Evolutionary conservation across 2,113 vertebrate genomes (phyloP), one percentile per base, ranked within the genome.

Genomic region (Pardalotus punctatus): DNA sequence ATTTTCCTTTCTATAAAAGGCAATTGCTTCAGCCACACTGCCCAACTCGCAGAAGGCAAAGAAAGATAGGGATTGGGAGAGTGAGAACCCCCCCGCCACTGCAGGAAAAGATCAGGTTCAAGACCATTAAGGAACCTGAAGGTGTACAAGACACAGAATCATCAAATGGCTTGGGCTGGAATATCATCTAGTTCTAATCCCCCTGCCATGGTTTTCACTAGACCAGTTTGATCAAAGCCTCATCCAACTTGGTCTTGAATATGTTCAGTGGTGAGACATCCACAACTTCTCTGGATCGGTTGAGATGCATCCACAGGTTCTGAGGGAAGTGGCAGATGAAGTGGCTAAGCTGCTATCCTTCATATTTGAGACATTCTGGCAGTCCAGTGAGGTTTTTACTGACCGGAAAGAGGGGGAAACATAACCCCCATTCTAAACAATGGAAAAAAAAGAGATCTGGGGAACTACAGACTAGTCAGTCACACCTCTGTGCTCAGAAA

Each of bases 131-230:
- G 33, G 23, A 88, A 58, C 5, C 4, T 38, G 28, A 88, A 53
- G 45, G 7, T 25, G 12, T 13, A 4, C 51, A 51, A n/a, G 9
- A 38, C 40, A 16, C 11, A 18, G 11, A 11, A 53, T 38, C 19
- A 51, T 25, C 0, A 0, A 28, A 74, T 6, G 4, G 10, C 23
- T 25, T 66, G 15, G 23, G 11, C 29, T 42, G 8, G 33, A 81
- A 81, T 15, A 38, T 51, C 12, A 81, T 29, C 23, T 43, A 28
- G 12, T 28, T 43, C 27, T 28, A 73, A 3, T 1, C 4, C 2
- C 2, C 1, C 33, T 51, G 4, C 51, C n/a, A 29, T 45, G 38
- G 7, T 38, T 14, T 53, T 53, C 11, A 14, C 33, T 25, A 24
- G 60, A 38, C 4, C 6, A 35, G 8, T 42, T 42, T 53, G 31